A percentile compares a stretch with the other conserved stretches of the same genome.
Evolutionary conservation across 1,140 invertebrate species (phyloP).

Genomic region (Megalonaias nervosa): DNA sequence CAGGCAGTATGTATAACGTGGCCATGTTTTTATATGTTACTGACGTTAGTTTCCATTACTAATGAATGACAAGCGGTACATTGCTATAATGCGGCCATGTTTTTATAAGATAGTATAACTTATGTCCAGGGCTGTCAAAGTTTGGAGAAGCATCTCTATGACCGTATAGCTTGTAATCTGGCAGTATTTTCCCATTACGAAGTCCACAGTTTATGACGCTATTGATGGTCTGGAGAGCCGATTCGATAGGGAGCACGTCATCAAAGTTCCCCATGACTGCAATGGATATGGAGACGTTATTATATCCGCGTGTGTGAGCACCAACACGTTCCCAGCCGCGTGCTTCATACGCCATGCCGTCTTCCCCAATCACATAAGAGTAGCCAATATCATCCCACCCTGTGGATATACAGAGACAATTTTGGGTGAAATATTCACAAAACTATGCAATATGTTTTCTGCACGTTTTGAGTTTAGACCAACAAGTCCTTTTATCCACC

Average conservation of each 20-base stretch:
- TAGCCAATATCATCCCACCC: slow-evolving; percentile 54
- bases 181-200: slow-evolving; percentile 10
- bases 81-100: slow-evolving; percentile 70
- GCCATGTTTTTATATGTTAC: too few relatives aligned
- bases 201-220: slow-evolving; percentile 30
- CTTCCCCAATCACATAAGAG: slow-evolving; percentile 56
- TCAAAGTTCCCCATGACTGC: slow-evolving; percentile 76
- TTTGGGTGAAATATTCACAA: too few relatives aligned
- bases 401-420: background rate
- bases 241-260: slow-evolving; percentile 17
- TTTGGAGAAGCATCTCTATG: slow-evolving; percentile 30
- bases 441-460: too few relatives aligned
- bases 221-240: slow-evolving; percentile 27
- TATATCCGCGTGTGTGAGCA: slow-evolving; percentile 75
- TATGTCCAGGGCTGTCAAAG: slow-evolving; percentile 32
- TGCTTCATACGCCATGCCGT: slow-evolving; percentile 57
- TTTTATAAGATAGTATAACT: slow-evolving; percentile 73
- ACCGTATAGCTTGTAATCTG: slow-evolving; percentile 28
- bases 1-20: too few relatives aligned
- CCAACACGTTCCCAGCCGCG: slow-evolving; percentile 51
- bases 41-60: too few relatives aligned
- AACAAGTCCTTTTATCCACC: too few relatives aligned
- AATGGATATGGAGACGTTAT: slow-evolving; percentile 75
- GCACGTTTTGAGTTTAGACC: too few relatives aligned
- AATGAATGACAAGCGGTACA: background rate